Evolutionary conservation across 2,797 vertebrate species (phyloP).

Genomic region (Monodelphis domestica): DNA sequence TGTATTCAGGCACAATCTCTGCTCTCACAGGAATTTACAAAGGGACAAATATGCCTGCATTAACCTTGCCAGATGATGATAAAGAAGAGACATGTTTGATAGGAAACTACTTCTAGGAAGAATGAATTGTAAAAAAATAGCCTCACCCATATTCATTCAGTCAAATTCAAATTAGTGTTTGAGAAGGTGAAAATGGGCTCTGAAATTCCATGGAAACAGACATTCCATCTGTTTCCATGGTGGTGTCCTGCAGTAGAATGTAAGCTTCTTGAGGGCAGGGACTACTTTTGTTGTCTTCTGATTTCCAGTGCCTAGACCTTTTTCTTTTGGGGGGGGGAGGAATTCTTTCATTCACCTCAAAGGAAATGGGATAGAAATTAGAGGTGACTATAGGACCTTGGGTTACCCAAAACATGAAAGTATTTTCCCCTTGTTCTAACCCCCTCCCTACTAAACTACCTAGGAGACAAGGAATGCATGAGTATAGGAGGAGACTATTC

Average conservation of each 20-base stretch:
- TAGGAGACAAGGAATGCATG: background rate
- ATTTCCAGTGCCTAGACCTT: background rate
- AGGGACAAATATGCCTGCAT: background rate
- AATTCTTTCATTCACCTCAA: background rate
- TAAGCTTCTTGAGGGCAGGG: background rate
- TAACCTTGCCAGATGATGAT: background rate
- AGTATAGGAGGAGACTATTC: background rate
- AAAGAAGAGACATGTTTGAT: background rate
- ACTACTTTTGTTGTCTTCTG: background rate
- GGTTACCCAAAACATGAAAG: background rate
- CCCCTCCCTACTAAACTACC: background rate
- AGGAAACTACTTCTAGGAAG: background rate
- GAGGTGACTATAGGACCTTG: background rate
- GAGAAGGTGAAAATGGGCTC: background rate
- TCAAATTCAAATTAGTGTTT: background rate
- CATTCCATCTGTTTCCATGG: background rate
- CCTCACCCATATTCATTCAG: background rate
- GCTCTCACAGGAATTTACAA: background rate
- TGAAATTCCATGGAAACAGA: no score
- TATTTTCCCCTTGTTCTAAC: background rate
- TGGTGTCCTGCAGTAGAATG: background rate
- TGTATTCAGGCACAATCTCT: background rate
- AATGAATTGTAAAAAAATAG: background rate
- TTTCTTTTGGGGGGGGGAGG: background rate
- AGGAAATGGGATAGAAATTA: background rate